phyloP scores from a whole-genome alignment of 2,113 vertebrate species.

The Paramormyrops kingsleyae region DNA sequence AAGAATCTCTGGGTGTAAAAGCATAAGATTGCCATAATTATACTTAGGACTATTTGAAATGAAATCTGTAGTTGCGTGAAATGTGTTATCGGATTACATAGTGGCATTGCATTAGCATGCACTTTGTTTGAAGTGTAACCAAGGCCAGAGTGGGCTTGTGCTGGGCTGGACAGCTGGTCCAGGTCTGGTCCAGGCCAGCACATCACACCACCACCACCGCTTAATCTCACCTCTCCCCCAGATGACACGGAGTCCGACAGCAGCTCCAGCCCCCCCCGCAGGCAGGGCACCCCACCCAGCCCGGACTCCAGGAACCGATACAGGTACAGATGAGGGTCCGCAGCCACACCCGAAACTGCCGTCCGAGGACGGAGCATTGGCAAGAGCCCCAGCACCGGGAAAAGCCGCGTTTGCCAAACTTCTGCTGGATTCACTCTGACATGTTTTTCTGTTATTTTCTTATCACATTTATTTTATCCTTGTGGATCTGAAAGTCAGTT shows the following conservation, averaged over 20 bases:
- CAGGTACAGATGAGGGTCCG: constrained; percentile 63
- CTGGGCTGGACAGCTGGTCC: neutral
- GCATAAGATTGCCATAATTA: neutral
- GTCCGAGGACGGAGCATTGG: constrained; percentile 27
- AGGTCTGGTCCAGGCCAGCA: neutral
- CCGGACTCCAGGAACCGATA: constrained; percentile 63
- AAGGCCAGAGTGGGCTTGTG: neutral
- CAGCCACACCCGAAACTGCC: constrained; percentile 14
- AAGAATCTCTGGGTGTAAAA: neutral
- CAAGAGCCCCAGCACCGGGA: constrained; percentile 42
- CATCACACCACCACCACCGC: neutral
- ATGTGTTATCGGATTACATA: too few relatives aligned
- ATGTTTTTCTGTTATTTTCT: constrained; percentile 13
- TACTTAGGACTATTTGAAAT: neutral
- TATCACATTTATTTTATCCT: neutral
- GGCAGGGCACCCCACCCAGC: constrained; percentile 51
- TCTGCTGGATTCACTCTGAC: constrained; percentile 9
- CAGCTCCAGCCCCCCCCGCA: constrained; percentile 42
- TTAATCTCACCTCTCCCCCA: constrained; percentile 24
- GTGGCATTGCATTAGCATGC: neutral
- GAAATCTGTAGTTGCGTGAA: neutral
- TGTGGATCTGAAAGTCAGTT: neutral
- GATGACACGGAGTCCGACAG: constrained; percentile 58
- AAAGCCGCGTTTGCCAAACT: constrained; percentile 20
- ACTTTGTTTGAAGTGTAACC: neutral